Base-by-base conservation (phyloP, 2,888 invertebrate species). In the Cabera pusaria region DNA sequence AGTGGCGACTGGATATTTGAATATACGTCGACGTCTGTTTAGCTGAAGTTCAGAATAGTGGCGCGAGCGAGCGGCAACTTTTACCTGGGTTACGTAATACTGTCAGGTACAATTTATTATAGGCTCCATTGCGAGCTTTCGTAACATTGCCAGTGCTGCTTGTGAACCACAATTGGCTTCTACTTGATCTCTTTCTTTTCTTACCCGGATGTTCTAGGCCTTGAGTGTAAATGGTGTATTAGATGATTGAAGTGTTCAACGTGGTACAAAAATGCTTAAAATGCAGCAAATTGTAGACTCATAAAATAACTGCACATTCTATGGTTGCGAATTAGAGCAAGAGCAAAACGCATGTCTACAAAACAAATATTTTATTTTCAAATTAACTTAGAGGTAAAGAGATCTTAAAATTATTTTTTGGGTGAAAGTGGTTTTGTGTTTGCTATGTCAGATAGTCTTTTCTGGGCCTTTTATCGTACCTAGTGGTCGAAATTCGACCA, bases 101-200 rank as follows among this genome's bases (percentile, higher is more conserved):
- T 59, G 72, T 74, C 82, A 77, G 74, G 72, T 68, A 82, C 81
- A 79, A 82, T 85, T 87, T 86, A 84, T 78, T 83, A 83, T 82
- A 70, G 78, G 66, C 75, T 73, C 59, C 73, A 78, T 70, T 71
- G 70, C 73, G 61, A 83, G 79, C 82, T 87, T 86, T 87, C 87
- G 86, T 80, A 86, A 87, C 77, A 58, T 76, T 74, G 75, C 71
- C 72, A 76, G 65, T 53, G 63, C 60, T 65, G 66, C 64, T 72
- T 69, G 66, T 69, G 64, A 64, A 67, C 64, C 49, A 62, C 54
- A 44, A 49, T 70, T 66, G 63, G 58, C 51, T 57, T 69, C 59
- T 65, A 61, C 52, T 32, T 64, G 67, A 58, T 61, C 58, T 61
- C 60, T 65, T 71, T 70, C 43, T 48, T 47, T 49, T 54, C 47